These are phyloP conservation scores for Teleogryllus occipitalis DNA, from an alignment of 1,140 invertebrate genomes.

Conservation along the genomic window DNA sequence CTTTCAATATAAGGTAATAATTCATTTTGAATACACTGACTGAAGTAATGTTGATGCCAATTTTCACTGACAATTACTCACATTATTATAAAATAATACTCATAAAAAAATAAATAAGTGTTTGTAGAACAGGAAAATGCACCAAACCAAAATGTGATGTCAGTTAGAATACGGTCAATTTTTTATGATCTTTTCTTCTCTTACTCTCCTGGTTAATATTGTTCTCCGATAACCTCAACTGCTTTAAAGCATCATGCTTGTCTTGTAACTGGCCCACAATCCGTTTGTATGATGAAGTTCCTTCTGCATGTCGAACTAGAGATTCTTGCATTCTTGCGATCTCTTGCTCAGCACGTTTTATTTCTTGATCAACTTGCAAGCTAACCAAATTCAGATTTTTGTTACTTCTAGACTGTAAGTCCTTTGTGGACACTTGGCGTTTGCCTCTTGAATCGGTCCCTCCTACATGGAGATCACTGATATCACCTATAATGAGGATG, in stretches of 20 bases:
- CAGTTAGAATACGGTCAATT: constrained; percentile 15
- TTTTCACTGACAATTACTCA: too few relatives aligned
- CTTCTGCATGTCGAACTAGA: constrained; percentile 11
- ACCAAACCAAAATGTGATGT: neutral
- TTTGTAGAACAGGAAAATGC: neutral
- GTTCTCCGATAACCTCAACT: constrained; percentile 12
- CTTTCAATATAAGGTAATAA: too few relatives aligned
- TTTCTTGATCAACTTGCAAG: constrained; percentile 14
- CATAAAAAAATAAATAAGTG: neutral
- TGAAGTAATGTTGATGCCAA: too few relatives aligned
- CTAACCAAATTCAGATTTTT: constrained; percentile 10
- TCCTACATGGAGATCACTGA: neutral
- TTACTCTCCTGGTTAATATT: constrained; percentile 13
- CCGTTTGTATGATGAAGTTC: neutral
- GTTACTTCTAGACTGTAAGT: constrained; percentile 9
- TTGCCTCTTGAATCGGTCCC: neutral
- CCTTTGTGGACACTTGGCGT: neutral
- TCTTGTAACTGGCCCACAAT: constrained; percentile 9
- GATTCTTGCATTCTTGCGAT: constrained; percentile 12
- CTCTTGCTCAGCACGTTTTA: constrained; percentile 10
- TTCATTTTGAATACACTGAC: too few relatives aligned
- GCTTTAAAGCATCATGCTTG: constrained; percentile 10
- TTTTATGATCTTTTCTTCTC: constrained; percentile 16
- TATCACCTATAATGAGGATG: neutral
- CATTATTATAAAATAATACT: too few relatives aligned